Evolutionary conservation across 1,140 invertebrate genomes (phyloP).

Genomic region (Globodera ellingtonae): DNA sequence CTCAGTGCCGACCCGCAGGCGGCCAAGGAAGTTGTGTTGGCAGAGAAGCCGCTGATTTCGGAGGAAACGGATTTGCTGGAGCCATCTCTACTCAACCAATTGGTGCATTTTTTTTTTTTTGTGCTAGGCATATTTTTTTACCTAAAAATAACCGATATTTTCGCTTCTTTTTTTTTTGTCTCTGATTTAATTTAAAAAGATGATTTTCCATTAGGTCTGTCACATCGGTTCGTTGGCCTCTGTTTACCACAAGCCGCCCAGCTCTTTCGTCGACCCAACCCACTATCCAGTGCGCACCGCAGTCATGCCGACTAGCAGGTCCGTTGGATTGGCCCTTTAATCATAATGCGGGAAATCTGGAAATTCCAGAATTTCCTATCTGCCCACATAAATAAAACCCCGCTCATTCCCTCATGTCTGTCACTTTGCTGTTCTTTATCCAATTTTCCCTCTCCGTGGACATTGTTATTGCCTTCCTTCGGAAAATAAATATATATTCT

Average conservation of each 20-base stretch:
- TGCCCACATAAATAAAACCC: too few species aligned
- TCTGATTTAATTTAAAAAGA: too few species aligned
- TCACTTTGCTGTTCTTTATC: too few species aligned
- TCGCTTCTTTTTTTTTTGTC: background rate
- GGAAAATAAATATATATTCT: too few species aligned
- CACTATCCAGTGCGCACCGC: conserved; percentile 67
- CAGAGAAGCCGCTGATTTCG: conserved; percentile 97
- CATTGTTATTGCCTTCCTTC: too few species aligned
- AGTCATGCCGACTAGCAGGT: background rate
- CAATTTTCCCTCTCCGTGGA: too few species aligned
- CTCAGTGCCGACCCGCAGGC: conserved; percentile 96
- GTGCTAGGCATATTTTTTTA: background rate
- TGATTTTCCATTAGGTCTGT: conserved; percentile 69
- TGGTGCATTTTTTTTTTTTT: conserved; percentile 71
- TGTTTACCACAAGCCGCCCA: conserved; percentile 98
- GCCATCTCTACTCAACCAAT: conserved; percentile 93
- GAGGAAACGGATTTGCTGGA: conserved; percentile 98
- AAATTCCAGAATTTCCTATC: too few species aligned
- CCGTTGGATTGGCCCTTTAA: too few species aligned
- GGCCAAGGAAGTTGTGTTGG: conserved; percentile 94
- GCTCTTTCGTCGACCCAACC: conserved; percentile 88
- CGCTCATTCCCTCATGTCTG: too few species aligned
- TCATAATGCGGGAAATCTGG: too few species aligned
- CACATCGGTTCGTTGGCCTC: conserved; percentile 97
- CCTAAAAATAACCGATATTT: background rate